Evolutionary conservation across 2,888 invertebrate genomes (phyloP).

Genomic region (Scaptomyza reducta): DNA sequence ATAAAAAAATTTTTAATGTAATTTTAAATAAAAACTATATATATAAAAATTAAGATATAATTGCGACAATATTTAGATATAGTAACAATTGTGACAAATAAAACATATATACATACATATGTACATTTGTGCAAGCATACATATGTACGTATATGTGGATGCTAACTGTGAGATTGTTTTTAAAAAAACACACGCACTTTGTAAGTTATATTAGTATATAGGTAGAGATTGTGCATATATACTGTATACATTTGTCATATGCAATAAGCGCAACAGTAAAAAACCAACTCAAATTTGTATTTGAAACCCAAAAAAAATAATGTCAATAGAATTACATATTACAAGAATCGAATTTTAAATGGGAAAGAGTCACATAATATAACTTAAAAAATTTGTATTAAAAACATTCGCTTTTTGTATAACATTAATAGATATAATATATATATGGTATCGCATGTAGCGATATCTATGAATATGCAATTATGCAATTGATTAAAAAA

Average conservation of each 20-base stretch:
- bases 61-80: slow-evolving; percentile 74
- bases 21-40: not conserved
- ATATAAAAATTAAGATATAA: slow-evolving; percentile 4
- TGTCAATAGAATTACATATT: slow-evolving; percentile 1
- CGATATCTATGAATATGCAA: not conserved
- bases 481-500: not conserved
- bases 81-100: slow-evolving; percentile 42
- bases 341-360: slow-evolving; percentile 2
- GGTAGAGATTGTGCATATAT: not conserved
- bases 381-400: slow-evolving; percentile 1
- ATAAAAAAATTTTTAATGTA: not conserved
- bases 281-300: not conserved
- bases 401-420: not conserved
- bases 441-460: not conserved
- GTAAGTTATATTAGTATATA: not conserved
- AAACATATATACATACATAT: slow-evolving; percentile 41
- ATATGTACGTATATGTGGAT: slow-evolving; percentile 12
- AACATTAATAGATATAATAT: not conserved
- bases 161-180: slow-evolving; percentile 18
- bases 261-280: no score
- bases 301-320: not conserved
- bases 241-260: not conserved
- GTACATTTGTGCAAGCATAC: slow-evolving; percentile 26
- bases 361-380: not conserved
- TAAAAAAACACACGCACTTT: not conserved